phyloP scores from a whole-genome alignment of 2,888 invertebrate species.

The Phorcus lineatus region DNA sequence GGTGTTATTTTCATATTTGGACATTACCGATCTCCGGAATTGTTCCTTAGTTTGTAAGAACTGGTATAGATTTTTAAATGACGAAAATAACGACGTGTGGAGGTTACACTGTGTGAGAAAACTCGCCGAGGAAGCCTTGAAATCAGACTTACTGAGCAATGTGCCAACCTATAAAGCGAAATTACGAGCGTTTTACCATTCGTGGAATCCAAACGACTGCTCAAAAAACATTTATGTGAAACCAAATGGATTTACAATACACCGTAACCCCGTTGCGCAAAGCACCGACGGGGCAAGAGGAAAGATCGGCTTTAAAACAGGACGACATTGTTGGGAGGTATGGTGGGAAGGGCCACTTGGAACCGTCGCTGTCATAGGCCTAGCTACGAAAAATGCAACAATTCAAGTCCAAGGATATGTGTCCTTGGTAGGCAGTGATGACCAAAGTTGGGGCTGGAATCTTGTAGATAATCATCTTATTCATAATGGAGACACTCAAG shows the following conservation, averaged over 20 bases:
- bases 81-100: conserved; percentile 98
- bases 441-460: conserved; percentile 99
- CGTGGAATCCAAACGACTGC: conserved; percentile 98
- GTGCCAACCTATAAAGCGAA: conserved; percentile 94
- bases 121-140: conserved; percentile 90
- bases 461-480: conserved; percentile 96
- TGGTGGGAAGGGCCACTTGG: conserved; percentile 99
- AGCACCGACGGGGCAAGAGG: conserved; percentile 95
- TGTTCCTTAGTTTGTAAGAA: conserved; percentile 94
- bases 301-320: conserved; percentile 89
- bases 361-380: conserved; percentile 95
- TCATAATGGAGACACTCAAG: conserved; percentile 96
- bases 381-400: conserved; percentile 84
- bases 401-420: conserved; percentile 96
- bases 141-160: conserved; percentile 91
- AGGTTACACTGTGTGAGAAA: conserved; percentile 89
- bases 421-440: conserved; percentile 94
- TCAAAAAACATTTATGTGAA: conserved; percentile 97
- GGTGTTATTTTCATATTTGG: conserved; percentile 87
- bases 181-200: conserved; percentile 90
- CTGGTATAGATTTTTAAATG: conserved; percentile 92
- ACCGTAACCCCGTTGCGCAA: conserved; percentile 98
- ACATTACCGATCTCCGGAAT: conserved; percentile 88
- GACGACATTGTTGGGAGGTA: conserved; percentile 97
- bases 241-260: conserved; percentile 96